Conservation (phyloP, 1,140 invertebrate species). For the Leptinotarsa defecta region DNA sequence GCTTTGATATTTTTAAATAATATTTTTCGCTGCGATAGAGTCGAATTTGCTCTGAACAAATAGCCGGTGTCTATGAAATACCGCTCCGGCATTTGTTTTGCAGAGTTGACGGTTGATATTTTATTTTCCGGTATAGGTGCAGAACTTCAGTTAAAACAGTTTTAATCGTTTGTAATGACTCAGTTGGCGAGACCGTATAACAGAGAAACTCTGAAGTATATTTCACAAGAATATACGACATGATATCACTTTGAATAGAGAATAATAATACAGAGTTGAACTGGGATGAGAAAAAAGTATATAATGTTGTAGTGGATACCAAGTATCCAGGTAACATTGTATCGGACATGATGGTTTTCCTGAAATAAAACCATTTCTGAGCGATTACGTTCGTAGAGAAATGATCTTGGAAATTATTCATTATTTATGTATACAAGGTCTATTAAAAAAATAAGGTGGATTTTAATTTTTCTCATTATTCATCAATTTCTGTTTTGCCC, state of each 20-base stretch:
- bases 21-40: conserved; percentile 19
- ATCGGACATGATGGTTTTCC: too few species aligned
- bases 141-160: not conserved
- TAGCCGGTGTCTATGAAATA: conserved; percentile 10
- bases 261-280: too few species aligned
- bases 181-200: not conserved
- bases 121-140: not conserved
- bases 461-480: too few species aligned
- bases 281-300: too few species aligned
- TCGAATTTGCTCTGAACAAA: conserved; percentile 20
- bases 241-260: too few species aligned
- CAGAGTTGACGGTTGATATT: not conserved
- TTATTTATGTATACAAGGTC: too few species aligned
- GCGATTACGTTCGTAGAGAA: not conserved
- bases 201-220: not conserved
- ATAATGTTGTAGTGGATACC: too few species aligned
- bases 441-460: too few species aligned
- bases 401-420: too few species aligned
- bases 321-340: too few species aligned
- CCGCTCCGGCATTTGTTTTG: not conserved
- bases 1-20: conserved; percentile 38
- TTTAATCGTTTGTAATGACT: not conserved
- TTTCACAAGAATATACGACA: not conserved
- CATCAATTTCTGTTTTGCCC: too few species aligned
- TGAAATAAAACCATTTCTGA: too few species aligned